Evolutionary conservation across 2,113 vertebrate species (phyloP).

Genomic region (Chloropsis hardwickii): DNA sequence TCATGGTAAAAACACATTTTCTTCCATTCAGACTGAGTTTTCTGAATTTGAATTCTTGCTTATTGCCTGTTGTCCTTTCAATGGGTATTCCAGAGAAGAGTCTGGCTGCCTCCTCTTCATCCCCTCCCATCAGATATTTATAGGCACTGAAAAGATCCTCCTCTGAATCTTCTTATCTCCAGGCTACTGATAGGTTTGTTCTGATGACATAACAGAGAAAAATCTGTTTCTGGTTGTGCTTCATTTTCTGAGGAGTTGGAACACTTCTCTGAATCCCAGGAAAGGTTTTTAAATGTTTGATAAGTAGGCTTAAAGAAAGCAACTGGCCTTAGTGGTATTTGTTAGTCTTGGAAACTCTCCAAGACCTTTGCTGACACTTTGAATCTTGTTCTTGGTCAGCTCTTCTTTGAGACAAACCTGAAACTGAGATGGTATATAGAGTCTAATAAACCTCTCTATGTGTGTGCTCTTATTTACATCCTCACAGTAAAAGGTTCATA

Average conservation of each 20-base stretch:
- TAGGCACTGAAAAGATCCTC: background rate
- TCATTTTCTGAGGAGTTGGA: background rate
- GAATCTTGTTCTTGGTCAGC: background rate
- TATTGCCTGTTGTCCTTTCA: background rate
- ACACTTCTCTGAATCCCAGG: background rate
- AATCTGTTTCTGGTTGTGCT: background rate
- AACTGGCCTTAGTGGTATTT: background rate
- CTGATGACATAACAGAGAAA: background rate
- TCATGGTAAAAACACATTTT: background rate
- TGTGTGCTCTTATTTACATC: background rate
- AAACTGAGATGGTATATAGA: background rate
- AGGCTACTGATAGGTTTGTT: background rate
- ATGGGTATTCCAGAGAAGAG: background rate
- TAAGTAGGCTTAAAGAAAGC: background rate
- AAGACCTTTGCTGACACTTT: background rate
- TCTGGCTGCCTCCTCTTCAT: background rate
- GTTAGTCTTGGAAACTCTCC: background rate
- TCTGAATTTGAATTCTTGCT: background rate
- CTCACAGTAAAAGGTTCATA: background rate
- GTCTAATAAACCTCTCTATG: background rate
- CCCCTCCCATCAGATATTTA: background rate
- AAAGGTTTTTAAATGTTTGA: background rate
- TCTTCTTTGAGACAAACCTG: background rate
- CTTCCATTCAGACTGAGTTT: background rate
- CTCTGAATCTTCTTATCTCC: background rate